phyloP scores from a whole-genome alignment of 1,140 invertebrate species.

The Paraescarpia echinospica region DNA sequence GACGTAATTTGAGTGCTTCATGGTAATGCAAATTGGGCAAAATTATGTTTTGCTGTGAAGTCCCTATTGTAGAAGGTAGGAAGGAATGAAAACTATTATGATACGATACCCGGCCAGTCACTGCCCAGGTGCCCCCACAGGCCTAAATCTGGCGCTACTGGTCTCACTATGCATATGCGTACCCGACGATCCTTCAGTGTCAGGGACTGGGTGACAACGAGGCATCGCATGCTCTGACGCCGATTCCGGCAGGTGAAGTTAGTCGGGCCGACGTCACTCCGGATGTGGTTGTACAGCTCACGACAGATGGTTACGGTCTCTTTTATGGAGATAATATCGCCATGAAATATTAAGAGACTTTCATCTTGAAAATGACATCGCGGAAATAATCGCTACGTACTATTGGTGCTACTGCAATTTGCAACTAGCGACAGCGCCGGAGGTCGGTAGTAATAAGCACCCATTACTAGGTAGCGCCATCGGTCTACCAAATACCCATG shows the following conservation, averaged over 20 bases:
- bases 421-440: neutral
- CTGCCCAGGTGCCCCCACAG: too few species aligned
- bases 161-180: too few species aligned
- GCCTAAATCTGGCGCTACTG: too few species aligned
- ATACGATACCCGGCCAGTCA: too few species aligned
- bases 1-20: too few species aligned
- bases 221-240: neutral
- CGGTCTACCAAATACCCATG: neutral
- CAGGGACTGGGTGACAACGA: neutral
- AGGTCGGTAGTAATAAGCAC: neutral
- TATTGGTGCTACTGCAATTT: neutral
- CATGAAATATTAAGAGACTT: neutral
- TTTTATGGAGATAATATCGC: neutral
- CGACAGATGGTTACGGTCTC: neutral
- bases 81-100: too few species aligned
- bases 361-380: conserved; percentile 1
- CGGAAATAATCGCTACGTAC: neutral
- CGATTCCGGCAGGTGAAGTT: neutral
- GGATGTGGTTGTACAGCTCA: neutral
- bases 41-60: too few species aligned
- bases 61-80: too few species aligned
- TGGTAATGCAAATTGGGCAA: too few species aligned
- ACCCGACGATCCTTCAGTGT: too few species aligned
- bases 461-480: neutral
- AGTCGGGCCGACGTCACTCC: neutral